Evolutionary conservation across 92 coral and sea anemone genomes (phyloP).

Genomic region (Zoanthus solanderi): DNA sequence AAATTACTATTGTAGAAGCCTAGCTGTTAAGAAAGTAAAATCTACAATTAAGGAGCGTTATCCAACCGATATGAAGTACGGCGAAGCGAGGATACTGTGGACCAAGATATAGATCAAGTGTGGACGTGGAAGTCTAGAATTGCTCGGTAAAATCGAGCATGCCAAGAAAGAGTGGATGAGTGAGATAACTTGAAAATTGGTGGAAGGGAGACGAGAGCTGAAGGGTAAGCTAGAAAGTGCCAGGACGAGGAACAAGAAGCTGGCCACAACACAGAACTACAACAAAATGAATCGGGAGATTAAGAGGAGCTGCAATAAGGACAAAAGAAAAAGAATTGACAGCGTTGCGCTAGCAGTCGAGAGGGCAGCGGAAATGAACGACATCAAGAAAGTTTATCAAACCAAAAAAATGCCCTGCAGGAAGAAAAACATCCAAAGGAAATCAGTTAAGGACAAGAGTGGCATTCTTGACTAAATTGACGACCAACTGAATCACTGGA

Average conservation of each 20-base stretch:
- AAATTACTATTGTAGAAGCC: no score
- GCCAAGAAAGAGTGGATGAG: not conserved
- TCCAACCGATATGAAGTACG: not conserved
- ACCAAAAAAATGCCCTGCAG: no score
- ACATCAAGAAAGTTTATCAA: slow-evolving; percentile 20
- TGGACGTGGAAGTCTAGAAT: not conserved
- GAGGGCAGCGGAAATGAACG: slow-evolving; percentile 15
- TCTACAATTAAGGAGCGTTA: not conserved
- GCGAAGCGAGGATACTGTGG: not conserved
- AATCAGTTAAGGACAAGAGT: not conserved
- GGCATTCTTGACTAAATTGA: not conserved
- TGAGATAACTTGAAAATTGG: slow-evolving; percentile 18
- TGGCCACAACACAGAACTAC: not conserved
- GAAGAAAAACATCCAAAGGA: not conserved
- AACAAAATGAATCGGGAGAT: slow-evolving; percentile 5
- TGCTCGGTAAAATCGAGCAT: not conserved
- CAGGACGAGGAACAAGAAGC: slow-evolving; percentile 30
- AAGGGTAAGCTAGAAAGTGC: slow-evolving; percentile 25
- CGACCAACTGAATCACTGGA: not conserved
- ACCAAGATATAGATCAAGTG: not conserved
- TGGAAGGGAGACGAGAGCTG: slow-evolving; percentile 27
- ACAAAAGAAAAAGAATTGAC: slow-evolving; percentile 10
- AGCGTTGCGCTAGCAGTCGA: not conserved
- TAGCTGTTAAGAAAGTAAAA: not conserved
- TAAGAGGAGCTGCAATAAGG: slow-evolving; percentile 23